Percentiles rank a stretch among this genome's conserved stretches.
phyloP scores from a whole-genome alignment of 2,113 vertebrate genomes.

The Pseudorhombus dupliciocellatus region DNA sequence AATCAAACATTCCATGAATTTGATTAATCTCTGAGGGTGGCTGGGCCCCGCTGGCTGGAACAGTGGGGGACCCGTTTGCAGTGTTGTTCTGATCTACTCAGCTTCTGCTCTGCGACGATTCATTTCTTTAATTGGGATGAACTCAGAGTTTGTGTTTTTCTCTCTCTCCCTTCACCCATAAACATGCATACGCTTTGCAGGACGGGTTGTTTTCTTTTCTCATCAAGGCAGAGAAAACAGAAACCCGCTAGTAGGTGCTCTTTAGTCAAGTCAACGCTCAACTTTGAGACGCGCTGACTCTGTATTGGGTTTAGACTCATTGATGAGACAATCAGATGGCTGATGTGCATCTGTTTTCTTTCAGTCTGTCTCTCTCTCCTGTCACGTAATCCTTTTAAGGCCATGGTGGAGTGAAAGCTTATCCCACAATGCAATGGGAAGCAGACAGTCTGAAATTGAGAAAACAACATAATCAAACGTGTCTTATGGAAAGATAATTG shows the following conservation, averaged over 20 bases:
- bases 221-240: conserved; percentile 18
- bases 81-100: conserved; percentile 58
- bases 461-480: neutral
- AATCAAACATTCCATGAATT: conserved; percentile 74
- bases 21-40: conserved; percentile 77
- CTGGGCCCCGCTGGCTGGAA: conserved; percentile 62
- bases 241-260: conserved; percentile 16
- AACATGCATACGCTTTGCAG: conserved; percentile 22
- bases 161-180: conserved; percentile 25
- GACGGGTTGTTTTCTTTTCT: conserved; percentile 32
- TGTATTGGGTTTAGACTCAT: conserved; percentile 33
- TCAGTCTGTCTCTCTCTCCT: conserved; percentile 29
- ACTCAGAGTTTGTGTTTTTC: conserved; percentile 45
- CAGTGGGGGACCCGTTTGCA: conserved; percentile 66
- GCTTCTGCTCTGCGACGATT: conserved; percentile 61
- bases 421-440: conserved; percentile 29
- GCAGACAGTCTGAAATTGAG: conserved; percentile 1
- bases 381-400: conserved; percentile 39
- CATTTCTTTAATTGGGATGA: conserved; percentile 71
- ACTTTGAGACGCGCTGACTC: conserved; percentile 38
- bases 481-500: conserved; percentile 5
- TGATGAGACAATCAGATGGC: conserved; percentile 32
- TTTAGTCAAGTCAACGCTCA: conserved; percentile 31
- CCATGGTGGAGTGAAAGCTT: neutral
- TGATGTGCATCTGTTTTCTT: conserved; percentile 47